A percentile compares a stretch with the other conserved stretches of the same genome.
Conservation (phyloP, 2,888 invertebrate genomes). For the Drosophila kambysellisi region DNA sequence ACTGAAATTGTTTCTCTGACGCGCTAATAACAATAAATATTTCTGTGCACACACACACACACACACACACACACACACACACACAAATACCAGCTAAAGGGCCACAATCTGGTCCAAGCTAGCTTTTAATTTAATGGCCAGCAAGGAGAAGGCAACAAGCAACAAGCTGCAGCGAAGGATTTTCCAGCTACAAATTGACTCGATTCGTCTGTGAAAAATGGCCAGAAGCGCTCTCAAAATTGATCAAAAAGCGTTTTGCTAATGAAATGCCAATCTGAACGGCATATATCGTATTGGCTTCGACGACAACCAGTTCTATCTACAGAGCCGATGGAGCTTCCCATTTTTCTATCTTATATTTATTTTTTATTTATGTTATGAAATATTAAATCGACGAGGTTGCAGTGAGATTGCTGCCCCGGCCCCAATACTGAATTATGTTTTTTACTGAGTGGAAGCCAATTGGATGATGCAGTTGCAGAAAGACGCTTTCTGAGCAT, state of each 20-base stretch:
- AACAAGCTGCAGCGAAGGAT: constrained; percentile 1
- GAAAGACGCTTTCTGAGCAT: neutral
- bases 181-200: constrained; percentile 47
- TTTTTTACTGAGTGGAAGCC: neutral
- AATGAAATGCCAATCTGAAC: constrained; percentile 1
- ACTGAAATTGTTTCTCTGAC: constrained; percentile 25
- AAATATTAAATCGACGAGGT: neutral
- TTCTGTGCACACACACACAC: constrained; percentile 1
- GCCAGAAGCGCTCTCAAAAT: constrained; percentile 38
- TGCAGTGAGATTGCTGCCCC: neutral
- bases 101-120: constrained; percentile 19
- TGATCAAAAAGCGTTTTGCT: constrained; percentile 49
- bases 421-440: neutral
- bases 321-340: neutral
- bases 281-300: neutral
- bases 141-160: constrained; percentile 5
- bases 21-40: constrained; percentile 52
- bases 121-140: constrained; percentile 32
- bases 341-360: neutral
- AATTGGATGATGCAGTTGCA: neutral
- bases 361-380: neutral
- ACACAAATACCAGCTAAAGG: neutral
- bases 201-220: constrained; percentile 46
- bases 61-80: too few relatives aligned
- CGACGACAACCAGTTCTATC: neutral